These are phyloP conservation scores for Halichoerus grypus DNA, from an alignment of 2,113 vertebrate species.

Conservation along the genomic window DNA sequence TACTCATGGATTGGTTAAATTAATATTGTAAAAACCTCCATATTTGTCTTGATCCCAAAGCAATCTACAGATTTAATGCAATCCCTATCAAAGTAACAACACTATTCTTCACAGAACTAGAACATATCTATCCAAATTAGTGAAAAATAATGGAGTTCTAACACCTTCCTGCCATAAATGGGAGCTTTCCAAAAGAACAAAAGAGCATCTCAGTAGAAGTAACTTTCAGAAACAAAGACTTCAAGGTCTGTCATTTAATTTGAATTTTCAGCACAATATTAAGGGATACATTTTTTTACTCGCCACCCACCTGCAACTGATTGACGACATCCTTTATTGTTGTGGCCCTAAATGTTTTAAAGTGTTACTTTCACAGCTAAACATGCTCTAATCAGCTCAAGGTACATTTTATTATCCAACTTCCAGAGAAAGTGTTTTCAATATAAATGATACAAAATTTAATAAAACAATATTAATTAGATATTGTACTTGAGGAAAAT, in stretches of 20 bases:
- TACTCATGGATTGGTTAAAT: background rate
- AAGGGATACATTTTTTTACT: background rate
- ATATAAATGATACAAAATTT: constrained; percentile 23
- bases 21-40: background rate
- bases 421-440: background rate
- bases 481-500: constrained; percentile 39
- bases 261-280: constrained; percentile 10
- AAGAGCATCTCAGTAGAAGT: background rate
- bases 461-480: background rate
- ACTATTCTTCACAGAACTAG: background rate
- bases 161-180: background rate
- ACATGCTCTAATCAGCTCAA: background rate
- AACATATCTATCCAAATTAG: background rate
- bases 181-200: constrained; percentile 34
- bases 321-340: background rate
- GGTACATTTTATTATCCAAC: background rate
- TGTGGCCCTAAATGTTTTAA: constrained; percentile 9
- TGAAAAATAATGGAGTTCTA: constrained; percentile 50
- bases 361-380: constrained; percentile 48
- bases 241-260: constrained; percentile 52
- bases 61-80: background rate
- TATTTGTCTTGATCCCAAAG: background rate
- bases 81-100: background rate
- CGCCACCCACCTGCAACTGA: background rate
- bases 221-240: constrained; percentile 34